Evolutionary conservation across 2,113 vertebrate genomes (phyloP).

Genomic region (Chaetura pelagica): DNA sequence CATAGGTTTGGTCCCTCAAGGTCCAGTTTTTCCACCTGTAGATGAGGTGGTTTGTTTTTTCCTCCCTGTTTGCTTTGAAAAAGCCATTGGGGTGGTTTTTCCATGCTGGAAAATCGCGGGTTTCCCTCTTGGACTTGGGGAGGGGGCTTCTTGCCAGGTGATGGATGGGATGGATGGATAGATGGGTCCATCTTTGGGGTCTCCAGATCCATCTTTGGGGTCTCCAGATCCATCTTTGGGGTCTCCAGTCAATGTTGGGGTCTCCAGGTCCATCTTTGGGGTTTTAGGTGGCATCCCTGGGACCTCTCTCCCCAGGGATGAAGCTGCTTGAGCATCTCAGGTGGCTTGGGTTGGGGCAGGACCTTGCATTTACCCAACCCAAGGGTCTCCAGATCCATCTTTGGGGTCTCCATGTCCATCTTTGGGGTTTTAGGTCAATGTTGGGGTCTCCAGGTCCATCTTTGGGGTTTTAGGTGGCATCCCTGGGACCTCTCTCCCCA

Average conservation of each 20-base stretch:
- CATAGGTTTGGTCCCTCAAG: not conserved
- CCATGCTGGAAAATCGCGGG: not conserved
- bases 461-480: not conserved
- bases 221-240: too few relatives aligned
- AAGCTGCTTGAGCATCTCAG: not conserved
- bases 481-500: not conserved
- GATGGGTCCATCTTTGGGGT: too few relatives aligned
- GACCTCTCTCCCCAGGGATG: not conserved
- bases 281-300: not conserved
- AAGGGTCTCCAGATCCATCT: too few relatives aligned
- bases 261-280: too few relatives aligned
- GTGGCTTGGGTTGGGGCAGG: not conserved
- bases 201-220: too few relatives aligned
- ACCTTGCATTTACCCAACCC: not conserved
- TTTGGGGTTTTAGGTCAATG: too few relatives aligned
- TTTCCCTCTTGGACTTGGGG: accelerated
- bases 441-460: too few relatives aligned
- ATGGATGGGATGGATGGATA: not conserved
- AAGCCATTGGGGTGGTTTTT: not conserved
- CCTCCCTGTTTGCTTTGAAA: not conserved
- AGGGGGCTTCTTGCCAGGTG: not conserved
- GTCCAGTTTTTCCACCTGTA: not conserved
- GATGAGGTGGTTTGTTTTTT: not conserved
- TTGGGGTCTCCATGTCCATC: too few relatives aligned
- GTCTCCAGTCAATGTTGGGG: too few relatives aligned